These are phyloP conservation scores for Phenganax marumi DNA, from an alignment of 92 coral and sea anemone species.

Conservation along the genomic window DNA sequence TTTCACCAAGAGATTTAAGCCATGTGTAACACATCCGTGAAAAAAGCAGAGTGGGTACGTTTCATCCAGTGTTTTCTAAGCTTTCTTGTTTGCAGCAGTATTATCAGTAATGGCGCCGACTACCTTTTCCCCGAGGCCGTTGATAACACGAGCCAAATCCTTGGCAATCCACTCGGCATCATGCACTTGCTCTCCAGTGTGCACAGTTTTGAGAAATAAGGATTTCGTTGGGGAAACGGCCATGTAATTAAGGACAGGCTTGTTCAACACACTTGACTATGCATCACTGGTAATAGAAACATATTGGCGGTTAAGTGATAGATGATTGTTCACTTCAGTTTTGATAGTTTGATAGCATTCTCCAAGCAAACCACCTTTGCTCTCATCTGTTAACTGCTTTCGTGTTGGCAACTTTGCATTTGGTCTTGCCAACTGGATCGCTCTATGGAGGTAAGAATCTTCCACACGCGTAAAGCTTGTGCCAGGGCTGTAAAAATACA, in stretches of 20 bases:
- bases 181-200: conserved; percentile 14
- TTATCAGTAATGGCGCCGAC: no score
- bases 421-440: conserved; percentile 25
- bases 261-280: background rate
- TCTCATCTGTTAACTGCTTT: conserved; percentile 12
- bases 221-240: conserved; percentile 16
- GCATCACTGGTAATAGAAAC: conserved; percentile 12
- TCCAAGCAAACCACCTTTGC: conserved; percentile 1
- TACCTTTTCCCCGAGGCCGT: background rate
- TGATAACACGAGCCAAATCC: background rate
- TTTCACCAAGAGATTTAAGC: conserved; percentile 9
- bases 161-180: conserved; percentile 1
- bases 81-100: no score
- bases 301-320: conserved; percentile 6
- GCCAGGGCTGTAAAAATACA: conserved; percentile 20
- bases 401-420: conserved; percentile 10
- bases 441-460: conserved; percentile 21
- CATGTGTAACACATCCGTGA: conserved; percentile 10
- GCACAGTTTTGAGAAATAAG: conserved; percentile 22
- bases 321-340: conserved; percentile 10
- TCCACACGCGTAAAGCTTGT: conserved; percentile 22
- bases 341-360: conserved; percentile 5
- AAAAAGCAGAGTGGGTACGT: background rate
- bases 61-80: background rate
- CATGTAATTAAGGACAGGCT: conserved; percentile 6